Conservation (phyloP, 1,140 invertebrate species). For the Rhopalosiphum padi region DNA sequence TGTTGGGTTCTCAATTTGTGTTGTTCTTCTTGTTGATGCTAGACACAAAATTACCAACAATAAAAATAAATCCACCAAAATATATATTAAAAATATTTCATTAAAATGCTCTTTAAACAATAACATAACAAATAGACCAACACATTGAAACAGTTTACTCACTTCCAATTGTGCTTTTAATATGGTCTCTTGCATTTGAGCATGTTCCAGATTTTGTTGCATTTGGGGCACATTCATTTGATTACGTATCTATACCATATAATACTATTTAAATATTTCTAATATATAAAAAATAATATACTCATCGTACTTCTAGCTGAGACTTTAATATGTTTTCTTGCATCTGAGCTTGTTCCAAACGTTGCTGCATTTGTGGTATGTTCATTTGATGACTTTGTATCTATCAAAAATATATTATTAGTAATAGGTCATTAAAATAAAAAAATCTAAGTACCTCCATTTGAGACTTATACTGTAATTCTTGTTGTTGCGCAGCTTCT, state of each 20-base stretch:
- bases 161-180: slow-evolving; percentile 78
- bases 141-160: slow-evolving; percentile 60
- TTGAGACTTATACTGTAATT: slow-evolving; percentile 77
- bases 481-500: slow-evolving; percentile 77
- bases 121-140: slow-evolving; percentile 22
- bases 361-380: slow-evolving; percentile 72
- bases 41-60: not conserved
- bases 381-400: slow-evolving; percentile 71
- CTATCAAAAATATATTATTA: slow-evolving; percentile 49
- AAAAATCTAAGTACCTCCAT: slow-evolving; percentile 66
- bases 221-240: slow-evolving; percentile 66
- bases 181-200: slow-evolving; percentile 80
- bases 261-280: slow-evolving; percentile 25
- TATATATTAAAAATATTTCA: not conserved
- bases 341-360: slow-evolving; percentile 78
- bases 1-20: slow-evolving; percentile 62
- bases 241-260: slow-evolving; percentile 34
- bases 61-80: not conserved
- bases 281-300: slow-evolving; percentile 34
- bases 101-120: not conserved
- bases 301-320: slow-evolving; percentile 70
- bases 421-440: not conserved
- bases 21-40: slow-evolving; percentile 61
- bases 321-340: slow-evolving; percentile 80
- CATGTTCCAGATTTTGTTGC: slow-evolving; percentile 76